A percentile compares a stretch with the other conserved stretches of the same genome.
These are phyloP conservation scores for Neoscelio sp. DNA, from an alignment of 2,888 invertebrate genomes.

Conservation along the genomic window DNA sequence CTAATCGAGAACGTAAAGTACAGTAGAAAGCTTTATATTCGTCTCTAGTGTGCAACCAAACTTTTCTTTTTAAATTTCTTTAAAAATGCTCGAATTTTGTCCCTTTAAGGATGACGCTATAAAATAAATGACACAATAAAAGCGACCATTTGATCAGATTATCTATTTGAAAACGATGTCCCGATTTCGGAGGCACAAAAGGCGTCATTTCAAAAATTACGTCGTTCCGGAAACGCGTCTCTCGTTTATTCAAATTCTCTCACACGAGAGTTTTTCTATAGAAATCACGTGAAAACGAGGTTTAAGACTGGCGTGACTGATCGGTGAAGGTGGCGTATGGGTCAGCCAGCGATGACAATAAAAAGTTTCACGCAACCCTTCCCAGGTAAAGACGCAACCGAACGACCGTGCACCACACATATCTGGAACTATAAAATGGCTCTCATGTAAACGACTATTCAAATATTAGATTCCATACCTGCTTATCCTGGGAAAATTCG, in stretches of 20 bases:
- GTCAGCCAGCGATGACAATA: constrained; percentile 50
- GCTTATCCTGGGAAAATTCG: constrained; percentile 55
- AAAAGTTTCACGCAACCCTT: constrained; percentile 67
- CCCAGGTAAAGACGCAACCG: constrained; percentile 60
- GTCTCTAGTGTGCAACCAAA: no score
- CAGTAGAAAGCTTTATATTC: no score
- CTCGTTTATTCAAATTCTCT: constrained; percentile 61
- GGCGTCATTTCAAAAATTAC: constrained; percentile 54
- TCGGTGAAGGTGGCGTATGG: constrained; percentile 34
- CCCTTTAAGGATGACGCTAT: not conserved
- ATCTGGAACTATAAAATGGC: constrained; percentile 17
- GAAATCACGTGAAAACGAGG: constrained; percentile 47
- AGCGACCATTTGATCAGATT: constrained; percentile 32
- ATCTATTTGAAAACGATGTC: constrained; percentile 47
- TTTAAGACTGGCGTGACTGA: constrained; percentile 45
- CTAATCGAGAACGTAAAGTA: no score
- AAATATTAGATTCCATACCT: constrained; percentile 48
- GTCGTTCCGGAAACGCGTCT: constrained; percentile 54
- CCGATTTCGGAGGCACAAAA: constrained; percentile 45
- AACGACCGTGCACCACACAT: no score
- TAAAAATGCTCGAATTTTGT: no score
- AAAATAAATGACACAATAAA: constrained; percentile 1
- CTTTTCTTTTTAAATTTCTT: no score
- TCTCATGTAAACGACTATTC: constrained; percentile 67
- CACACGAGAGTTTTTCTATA: constrained; percentile 20